Conservation (phyloP, 1,140 invertebrate genomes). For the Brachionus rubens region DNA sequence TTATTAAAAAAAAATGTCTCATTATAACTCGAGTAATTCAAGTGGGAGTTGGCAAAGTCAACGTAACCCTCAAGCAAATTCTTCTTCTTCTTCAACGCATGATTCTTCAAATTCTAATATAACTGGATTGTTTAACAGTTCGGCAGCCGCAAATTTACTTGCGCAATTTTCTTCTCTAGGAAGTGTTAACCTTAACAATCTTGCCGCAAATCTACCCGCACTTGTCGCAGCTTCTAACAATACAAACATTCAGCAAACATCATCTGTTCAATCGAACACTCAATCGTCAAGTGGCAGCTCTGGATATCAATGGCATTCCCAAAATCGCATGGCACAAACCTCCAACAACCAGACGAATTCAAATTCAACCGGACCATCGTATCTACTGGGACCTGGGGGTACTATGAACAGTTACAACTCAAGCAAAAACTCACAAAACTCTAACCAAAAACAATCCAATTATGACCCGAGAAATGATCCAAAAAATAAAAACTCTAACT, state of each 20-base stretch:
- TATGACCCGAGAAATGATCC: neutral
- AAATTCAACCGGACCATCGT: neutral
- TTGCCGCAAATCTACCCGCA: neutral
- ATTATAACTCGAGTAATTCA: slow-evolving; percentile 3
- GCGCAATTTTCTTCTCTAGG: neutral
- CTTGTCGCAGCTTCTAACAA: neutral
- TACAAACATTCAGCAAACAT: neutral
- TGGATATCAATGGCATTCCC: slow-evolving; percentile 29
- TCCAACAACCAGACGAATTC: neutral
- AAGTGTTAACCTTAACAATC: neutral
- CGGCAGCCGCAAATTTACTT: neutral
- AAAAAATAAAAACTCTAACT: neutral
- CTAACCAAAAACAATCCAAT: neutral
- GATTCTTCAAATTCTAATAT: neutral
- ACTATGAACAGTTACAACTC: neutral
- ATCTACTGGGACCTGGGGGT: slow-evolving; percentile 3
- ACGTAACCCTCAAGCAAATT: neutral
- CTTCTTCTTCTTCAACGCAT: neutral
- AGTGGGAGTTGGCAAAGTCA: slow-evolving; percentile 31
- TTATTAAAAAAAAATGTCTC: slow-evolving; percentile 7
- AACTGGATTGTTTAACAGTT: slow-evolving; percentile 6
- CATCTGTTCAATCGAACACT: too few species aligned
- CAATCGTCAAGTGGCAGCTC: too few species aligned
- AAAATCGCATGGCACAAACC: slow-evolving; percentile 11
- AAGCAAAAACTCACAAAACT: neutral